Percentiles rank a stretch among this genome's conserved stretches.
These are phyloP conservation scores for Barbus barbus DNA, from an alignment of 2,113 vertebrate species.

Conservation along the genomic window DNA sequence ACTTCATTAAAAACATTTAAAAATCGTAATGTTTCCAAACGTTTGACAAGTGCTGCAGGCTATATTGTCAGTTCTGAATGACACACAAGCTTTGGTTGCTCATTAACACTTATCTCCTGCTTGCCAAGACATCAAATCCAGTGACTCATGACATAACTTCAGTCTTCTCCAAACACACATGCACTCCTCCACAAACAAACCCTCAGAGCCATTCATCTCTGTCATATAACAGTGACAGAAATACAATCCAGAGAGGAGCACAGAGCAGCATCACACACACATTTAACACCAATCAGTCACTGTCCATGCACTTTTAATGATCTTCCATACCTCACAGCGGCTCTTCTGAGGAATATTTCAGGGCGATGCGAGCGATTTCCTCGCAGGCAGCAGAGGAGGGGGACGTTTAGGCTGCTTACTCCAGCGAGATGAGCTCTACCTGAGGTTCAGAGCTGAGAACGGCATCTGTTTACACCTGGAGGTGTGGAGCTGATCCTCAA, in stretches of 20 bases:
- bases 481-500: slow-evolving; percentile 41
- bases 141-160: slow-evolving; percentile 54
- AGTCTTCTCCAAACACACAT: slow-evolving; percentile 32
- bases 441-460: slow-evolving; percentile 35
- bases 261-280: slow-evolving; percentile 14
- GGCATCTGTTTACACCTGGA: slow-evolving; percentile 40
- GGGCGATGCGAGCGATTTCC: too few relatives aligned
- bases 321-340: slow-evolving; percentile 46
- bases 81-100: slow-evolving; percentile 26
- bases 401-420: too few relatives aligned
- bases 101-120: slow-evolving; percentile 59
- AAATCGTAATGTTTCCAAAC: too few relatives aligned
- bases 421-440: too few relatives aligned
- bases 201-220: slow-evolving; percentile 10
- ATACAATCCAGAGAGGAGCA: too few relatives aligned
- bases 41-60: too few relatives aligned
- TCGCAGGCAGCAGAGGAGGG: too few relatives aligned
- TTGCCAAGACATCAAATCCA: slow-evolving; percentile 45
- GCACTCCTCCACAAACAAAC: slow-evolving; percentile 3
- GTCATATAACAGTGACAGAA: slow-evolving; percentile 11
- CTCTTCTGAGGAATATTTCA: slow-evolving; percentile 22
- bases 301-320: slow-evolving; percentile 52
- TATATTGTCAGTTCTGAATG: not conserved
- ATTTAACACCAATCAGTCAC: slow-evolving; percentile 37
- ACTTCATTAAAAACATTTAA: too few relatives aligned